Evolutionary conservation across 92 coral and sea anemone genomes (phyloP).

Genomic region (Parazoanthus swiftii): DNA sequence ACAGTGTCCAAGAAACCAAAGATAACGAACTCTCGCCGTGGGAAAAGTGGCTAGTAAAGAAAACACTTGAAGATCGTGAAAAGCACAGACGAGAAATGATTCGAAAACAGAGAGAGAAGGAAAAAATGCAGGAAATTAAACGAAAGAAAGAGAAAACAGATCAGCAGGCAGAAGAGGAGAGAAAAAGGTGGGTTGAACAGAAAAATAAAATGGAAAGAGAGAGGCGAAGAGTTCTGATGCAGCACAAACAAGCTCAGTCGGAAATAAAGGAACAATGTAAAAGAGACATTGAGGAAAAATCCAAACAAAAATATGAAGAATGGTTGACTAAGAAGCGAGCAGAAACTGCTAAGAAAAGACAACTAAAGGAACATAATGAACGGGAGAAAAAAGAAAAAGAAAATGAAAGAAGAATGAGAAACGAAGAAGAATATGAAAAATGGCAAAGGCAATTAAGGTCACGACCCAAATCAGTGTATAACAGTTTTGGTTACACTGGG

Average conservation of each 20-base stretch:
- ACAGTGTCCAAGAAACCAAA: conserved; percentile 28
- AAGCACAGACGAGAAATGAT: conserved; percentile 48
- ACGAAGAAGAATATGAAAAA: conserved; percentile 79
- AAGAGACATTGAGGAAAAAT: conserved; percentile 71
- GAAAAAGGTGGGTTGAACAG: conserved; percentile 67
- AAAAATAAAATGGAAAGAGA: conserved; percentile 57
- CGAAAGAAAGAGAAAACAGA: conserved; percentile 48
- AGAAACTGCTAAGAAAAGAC: conserved; percentile 49
- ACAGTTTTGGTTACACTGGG: conserved; percentile 73
- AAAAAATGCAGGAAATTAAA: conserved; percentile 50
- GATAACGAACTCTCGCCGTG: conserved; percentile 67
- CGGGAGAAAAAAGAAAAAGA: conserved; percentile 65
- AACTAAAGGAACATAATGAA: conserved; percentile 58
- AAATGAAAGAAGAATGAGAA: conserved; percentile 66
- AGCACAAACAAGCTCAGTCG: conserved; percentile 49
- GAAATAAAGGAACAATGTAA: conserved; percentile 56
- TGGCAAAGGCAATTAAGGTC: conserved; percentile 77
- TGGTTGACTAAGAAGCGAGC: conserved; percentile 77
- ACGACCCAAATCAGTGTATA: conserved; percentile 55
- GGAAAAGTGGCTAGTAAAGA: conserved; percentile 90
- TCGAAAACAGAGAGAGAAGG: conserved; percentile 52
- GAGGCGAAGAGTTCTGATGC: conserved; percentile 46
- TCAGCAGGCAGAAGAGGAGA: conserved; percentile 59
- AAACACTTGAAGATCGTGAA: conserved; percentile 78
- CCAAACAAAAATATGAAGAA: conserved; percentile 59